Base-by-base conservation (phyloP, 2,888 invertebrate genomes). In the Synergus itoensis region DNA sequence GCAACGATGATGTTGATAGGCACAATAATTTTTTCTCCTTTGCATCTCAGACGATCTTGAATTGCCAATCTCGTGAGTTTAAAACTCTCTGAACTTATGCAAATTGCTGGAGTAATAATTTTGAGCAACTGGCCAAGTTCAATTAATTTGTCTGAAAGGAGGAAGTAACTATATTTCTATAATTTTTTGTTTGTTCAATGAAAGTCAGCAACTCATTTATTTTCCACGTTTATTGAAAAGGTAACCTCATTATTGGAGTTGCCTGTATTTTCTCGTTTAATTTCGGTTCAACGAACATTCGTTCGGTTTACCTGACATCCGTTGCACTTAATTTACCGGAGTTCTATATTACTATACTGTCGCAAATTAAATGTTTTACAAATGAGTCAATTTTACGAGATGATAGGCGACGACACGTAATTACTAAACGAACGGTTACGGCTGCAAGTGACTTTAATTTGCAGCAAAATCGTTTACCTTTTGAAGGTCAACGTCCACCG, bases 291-390 rank as follows among this genome's bases (percentile, higher is more conserved):
- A 57, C 53, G 18, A 57, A 57, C 53, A 57, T 57, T 57, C 18
- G n/a, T n/a, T 36, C 36, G 36, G 5, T 36, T 36, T 36, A 36
- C 5, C 36, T 57, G 18, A 3, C 53, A 57, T 9, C 18, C 9
- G 18, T 57, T 36, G 53, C 53, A 83, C 81, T 84, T 84, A 84
- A 84, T 84, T 84, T 84, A 83, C 79, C 81, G 80, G 63, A 75
- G 79, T 36, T 36, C 36, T 36, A 0, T 36, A 36, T 36, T 36
- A 36, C 36, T 36, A 7, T 80, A 64, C 80, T 21, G 81, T 80
- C 81, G 80, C 84, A 82, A 84, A 84, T 84, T 82, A 84, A 84
- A 84, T 79, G 80, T 81, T 83, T 80, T 78, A 53, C 78, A 79
- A 77, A 78, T 80, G 80, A 60, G 65, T 79, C 79, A 78, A 84